Conservation (phyloP, 1,140 invertebrate species). For the Drosophila pandora region DNA sequence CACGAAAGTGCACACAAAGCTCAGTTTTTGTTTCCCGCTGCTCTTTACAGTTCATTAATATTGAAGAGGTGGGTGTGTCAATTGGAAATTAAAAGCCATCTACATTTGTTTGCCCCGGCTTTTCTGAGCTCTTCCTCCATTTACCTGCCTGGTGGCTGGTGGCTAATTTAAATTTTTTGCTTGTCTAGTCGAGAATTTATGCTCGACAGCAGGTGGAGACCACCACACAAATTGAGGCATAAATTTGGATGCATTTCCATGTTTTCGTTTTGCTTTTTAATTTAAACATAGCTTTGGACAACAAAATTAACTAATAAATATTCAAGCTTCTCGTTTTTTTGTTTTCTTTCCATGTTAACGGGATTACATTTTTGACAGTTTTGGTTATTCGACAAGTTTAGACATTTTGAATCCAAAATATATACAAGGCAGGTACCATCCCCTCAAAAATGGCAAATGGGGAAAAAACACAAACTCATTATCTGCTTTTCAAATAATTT, state of each 20-base stretch:
- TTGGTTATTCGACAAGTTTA: background rate
- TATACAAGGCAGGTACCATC: background rate
- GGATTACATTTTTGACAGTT: background rate
- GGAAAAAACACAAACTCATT: background rate
- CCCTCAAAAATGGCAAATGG: background rate
- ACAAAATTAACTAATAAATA: slow-evolving; percentile 41
- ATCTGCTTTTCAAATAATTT: background rate
- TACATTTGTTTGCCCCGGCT: slow-evolving; percentile 22
- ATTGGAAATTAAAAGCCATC: slow-evolving; percentile 74
- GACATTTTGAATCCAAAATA: background rate
- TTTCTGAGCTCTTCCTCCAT: background rate
- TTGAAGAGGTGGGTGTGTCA: slow-evolving; percentile 32
- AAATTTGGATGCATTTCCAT: slow-evolving; percentile 45
- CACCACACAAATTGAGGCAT: slow-evolving; percentile 65
- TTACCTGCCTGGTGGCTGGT: background rate
- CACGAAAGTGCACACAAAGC: slow-evolving; percentile 12
- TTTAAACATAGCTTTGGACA: slow-evolving; percentile 55
- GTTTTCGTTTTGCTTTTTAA: slow-evolving; percentile 39
- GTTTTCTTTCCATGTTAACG: background rate
- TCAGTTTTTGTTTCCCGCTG: slow-evolving; percentile 10
- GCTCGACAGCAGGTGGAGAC: slow-evolving; percentile 24
- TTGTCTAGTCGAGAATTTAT: slow-evolving; percentile 61
- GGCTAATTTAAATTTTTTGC: slow-evolving; percentile 55
- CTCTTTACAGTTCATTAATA: slow-evolving; percentile 71
- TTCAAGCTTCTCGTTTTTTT: slow-evolving; percentile 5